phyloP scores from a whole-genome alignment of 2,888 invertebrate species.

The Pharmacophagus antenor region DNA sequence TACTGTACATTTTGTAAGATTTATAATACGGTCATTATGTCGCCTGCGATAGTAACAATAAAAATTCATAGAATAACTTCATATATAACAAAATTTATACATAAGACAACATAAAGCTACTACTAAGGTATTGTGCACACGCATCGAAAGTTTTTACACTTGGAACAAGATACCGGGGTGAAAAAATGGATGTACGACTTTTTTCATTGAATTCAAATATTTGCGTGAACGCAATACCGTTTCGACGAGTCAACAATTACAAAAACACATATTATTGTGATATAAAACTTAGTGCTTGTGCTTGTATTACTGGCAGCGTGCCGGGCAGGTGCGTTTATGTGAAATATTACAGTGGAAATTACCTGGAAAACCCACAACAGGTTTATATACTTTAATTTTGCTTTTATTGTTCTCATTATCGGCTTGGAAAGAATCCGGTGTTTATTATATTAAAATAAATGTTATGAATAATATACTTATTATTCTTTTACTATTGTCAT shows the following conservation, averaged over 20 bases:
- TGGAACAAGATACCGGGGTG: background rate
- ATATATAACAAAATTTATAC: conserved; percentile 54
- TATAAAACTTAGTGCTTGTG: conserved; percentile 80
- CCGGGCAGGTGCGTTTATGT: conserved; percentile 80
- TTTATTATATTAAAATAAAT: background rate
- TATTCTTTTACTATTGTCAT: background rate
- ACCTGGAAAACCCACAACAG: conserved; percentile 68
- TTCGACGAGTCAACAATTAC: conserved; percentile 76
- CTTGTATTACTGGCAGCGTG: conserved; percentile 80
- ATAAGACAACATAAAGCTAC: conserved; percentile 80
- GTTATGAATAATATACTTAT: background rate
- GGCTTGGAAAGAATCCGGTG: conserved; percentile 33
- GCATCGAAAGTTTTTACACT: conserved; percentile 38
- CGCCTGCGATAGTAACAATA: conserved; percentile 47
- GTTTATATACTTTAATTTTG: conserved; percentile 53
- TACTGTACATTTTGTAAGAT: too few species aligned
- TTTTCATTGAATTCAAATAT: too few species aligned
- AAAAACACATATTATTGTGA: conserved; percentile 78
- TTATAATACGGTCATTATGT: too few species aligned
- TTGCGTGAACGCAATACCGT: conserved; percentile 68
- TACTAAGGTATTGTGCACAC: conserved; percentile 69
- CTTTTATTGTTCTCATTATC: conserved; percentile 51
- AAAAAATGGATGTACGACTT: background rate
- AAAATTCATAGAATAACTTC: conserved; percentile 52
- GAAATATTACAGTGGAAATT: conserved; percentile 74